Conservation (phyloP, 1,140 invertebrate species). For the Cepaea nemoralis region DNA sequence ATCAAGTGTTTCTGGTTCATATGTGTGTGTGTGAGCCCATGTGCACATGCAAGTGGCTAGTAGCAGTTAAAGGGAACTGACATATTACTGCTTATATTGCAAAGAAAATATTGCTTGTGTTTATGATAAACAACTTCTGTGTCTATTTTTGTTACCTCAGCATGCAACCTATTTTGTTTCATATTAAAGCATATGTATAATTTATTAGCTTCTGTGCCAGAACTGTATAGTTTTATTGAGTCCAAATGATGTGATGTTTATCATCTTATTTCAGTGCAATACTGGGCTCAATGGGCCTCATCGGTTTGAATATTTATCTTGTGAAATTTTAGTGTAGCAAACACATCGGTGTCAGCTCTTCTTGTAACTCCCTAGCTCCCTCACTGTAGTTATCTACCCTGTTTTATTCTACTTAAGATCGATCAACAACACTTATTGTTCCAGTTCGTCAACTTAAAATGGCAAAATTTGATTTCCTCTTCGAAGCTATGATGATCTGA, state of each 20-base stretch:
- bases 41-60: no score
- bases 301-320: background rate
- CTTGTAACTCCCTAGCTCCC: background rate
- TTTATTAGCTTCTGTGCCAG: constrained; percentile 1
- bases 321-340: background rate
- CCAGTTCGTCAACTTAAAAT: no score
- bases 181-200: background rate
- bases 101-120: no score
- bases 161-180: background rate
- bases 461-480: no score
- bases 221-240: background rate
- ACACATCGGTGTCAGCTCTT: background rate
- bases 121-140: no score
- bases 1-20: no score
- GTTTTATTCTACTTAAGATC: no score
- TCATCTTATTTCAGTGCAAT: background rate
- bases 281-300: background rate
- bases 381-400: background rate
- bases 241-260: background rate
- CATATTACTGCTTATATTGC: no score
- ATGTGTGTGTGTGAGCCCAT: no score
- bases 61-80: no score
- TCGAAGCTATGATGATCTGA: no score
- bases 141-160: background rate
- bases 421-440: no score